A percentile compares a stretch with the other conserved stretches of the same genome.
Conservation (phyloP, 2,113 vertebrate genomes). For the Alligator mississippiensis region DNA sequence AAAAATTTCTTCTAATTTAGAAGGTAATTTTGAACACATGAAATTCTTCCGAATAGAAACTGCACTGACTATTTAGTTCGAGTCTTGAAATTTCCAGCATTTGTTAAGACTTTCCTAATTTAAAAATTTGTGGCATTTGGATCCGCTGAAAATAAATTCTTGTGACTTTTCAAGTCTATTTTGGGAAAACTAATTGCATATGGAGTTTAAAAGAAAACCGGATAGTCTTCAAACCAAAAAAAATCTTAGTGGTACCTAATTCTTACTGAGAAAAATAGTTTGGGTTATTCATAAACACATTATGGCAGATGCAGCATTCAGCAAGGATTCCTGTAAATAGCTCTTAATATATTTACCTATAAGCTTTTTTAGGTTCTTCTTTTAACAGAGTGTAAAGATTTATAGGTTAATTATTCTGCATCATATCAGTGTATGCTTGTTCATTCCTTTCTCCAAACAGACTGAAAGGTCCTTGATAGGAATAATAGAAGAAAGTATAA, state of each 20-base stretch:
- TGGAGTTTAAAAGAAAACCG: neutral
- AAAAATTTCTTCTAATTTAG: neutral
- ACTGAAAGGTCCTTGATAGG: neutral
- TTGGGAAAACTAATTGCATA: neutral
- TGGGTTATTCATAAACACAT: neutral
- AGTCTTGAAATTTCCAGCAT: neutral
- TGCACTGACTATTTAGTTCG: neutral
- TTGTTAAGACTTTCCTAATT: neutral
- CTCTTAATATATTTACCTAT: neutral
- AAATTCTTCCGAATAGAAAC: neutral
- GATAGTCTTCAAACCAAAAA: neutral
- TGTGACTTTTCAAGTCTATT: neutral
- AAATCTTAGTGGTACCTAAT: neutral
- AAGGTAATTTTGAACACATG: neutral
- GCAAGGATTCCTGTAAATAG: neutral
- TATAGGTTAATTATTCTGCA: neutral
- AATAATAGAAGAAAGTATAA: neutral
- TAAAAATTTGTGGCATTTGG: neutral
- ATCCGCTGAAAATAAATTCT: neutral
- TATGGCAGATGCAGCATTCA: neutral
- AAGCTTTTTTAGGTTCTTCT: neutral
- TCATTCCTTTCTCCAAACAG: neutral
- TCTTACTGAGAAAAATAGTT: neutral
- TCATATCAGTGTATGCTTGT: neutral
- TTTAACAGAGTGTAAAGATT: neutral